Percentiles rank a stretch among this genome's conserved stretches.
Evolutionary conservation across 2,113 vertebrate genomes (phyloP).

Genomic region (Ahaetulla prasina): DNA sequence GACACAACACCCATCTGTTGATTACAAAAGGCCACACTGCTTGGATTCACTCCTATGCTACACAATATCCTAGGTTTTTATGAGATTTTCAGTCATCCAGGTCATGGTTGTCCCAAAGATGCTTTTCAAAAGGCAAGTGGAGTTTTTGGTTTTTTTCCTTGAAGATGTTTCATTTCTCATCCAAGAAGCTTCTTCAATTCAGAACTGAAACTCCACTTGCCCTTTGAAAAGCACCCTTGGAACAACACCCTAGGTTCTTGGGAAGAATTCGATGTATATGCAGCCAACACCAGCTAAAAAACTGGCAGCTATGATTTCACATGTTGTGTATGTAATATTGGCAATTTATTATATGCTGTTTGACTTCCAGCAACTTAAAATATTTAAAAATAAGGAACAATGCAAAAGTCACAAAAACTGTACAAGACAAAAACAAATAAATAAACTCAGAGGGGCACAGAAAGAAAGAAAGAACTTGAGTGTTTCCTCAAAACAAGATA

Average conservation of each 20-base stretch:
- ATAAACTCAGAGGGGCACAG: neutral
- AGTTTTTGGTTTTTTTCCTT: neutral
- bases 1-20: no score
- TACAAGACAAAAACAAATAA: neutral
- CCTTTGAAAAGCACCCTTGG: neutral
- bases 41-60: neutral
- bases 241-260: neutral
- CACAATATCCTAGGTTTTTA: neutral
- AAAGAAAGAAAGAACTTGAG: neutral
- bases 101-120: neutral
- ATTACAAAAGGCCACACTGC: neutral
- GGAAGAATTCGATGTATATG: neutral
- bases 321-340: neutral
- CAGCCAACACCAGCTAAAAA: neutral
- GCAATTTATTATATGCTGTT: neutral
- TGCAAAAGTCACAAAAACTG: neutral
- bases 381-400: neutral
- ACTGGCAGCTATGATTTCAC: neutral
- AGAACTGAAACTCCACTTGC: neutral
- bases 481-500: neutral
- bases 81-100: neutral
- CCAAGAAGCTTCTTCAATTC: neutral
- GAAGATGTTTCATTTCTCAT: neutral
- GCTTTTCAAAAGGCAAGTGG: neutral
- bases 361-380: neutral